Base-by-base conservation (phyloP, 64 coral and sea anemone species). In the Orbicella faveolata region DNA sequence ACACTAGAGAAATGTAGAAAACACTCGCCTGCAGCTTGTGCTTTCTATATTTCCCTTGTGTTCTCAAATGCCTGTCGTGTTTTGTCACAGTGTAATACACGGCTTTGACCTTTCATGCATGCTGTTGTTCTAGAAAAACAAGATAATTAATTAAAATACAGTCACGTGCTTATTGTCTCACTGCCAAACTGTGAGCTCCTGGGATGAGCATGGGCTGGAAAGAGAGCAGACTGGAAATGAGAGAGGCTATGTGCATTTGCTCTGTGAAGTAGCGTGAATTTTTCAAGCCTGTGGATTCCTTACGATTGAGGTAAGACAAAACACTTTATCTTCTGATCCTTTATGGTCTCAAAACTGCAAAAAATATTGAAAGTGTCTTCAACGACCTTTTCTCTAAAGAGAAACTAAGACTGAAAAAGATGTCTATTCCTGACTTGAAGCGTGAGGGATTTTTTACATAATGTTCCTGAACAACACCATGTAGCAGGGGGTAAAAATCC, bases 51-150 rank as follows among this genome's bases (percentile, higher is more conserved):
- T 30, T 30, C 30, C 30, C 30, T 30, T 30, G 30, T 30, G 30
- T 30, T 30, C 30, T 30, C 30, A 30, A 30, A 30, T 30, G 30
- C 30, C 30, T 30, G 30, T 30, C 30, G 30, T 30, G 30, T 30
- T 30, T 30, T 30, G 30, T 30, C 30, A 30, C 30, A 30, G 30
- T 30, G 30, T 30, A 30, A 30, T 30, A 30, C 30, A 30, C 30
- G 30, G 30, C 30, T 30, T 30, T 30, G 30, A 30, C 25, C 72
- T 74, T 74, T 74, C 72, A 12, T 74, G 34, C 72, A 74, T 74
- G 72, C n/a, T 74, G 70, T 74, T 74, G 70, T 74, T 74, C 70
- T 25, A 74, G 9, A 74, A 74, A 1, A 74, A 74, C 72, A 74
- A 36, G 36, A 36, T 30, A 30, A 12, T 74, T 26, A 14, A 13